A percentile compares a stretch with the other conserved stretches of the same genome.
Evolutionary conservation across 2,113 vertebrate species (phyloP).

Genomic region (Grammomys dolichurus): DNA sequence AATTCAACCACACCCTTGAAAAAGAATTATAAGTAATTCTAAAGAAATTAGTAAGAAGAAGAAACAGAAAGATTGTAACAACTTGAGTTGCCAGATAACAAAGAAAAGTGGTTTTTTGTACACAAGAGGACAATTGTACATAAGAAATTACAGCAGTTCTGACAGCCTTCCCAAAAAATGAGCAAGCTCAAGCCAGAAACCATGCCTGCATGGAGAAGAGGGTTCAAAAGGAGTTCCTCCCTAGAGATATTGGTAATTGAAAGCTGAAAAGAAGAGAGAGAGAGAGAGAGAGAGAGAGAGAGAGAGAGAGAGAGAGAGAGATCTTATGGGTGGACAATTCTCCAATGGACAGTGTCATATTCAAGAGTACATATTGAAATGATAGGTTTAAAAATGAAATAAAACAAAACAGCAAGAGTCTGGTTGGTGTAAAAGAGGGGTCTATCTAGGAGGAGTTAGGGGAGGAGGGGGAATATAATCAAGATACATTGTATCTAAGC

Average conservation of each 20-base stretch:
- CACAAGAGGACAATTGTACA: neutral
- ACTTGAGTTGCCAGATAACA: neutral
- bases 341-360: neutral
- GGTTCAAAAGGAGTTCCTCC: neutral
- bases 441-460: neutral
- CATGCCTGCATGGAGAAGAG: neutral
- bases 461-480: neutral
- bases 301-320: neutral
- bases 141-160: neutral
- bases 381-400: neutral
- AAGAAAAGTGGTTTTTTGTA: neutral
- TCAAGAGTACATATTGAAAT: neutral
- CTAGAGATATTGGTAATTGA: neutral
- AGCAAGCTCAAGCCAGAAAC: neutral
- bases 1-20: neutral
- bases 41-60: neutral
- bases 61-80: neutral
- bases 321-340: neutral
- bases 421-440: neutral
- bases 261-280: too few relatives aligned
- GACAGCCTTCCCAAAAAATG: neutral
- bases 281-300: too few relatives aligned
- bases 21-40: neutral
- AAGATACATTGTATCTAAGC: neutral
- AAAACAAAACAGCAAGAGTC: neutral